Percentiles rank a stretch among this genome's conserved stretches.
Conservation (phyloP, 2,888 invertebrate species). For the Allolobophora icterica region DNA sequence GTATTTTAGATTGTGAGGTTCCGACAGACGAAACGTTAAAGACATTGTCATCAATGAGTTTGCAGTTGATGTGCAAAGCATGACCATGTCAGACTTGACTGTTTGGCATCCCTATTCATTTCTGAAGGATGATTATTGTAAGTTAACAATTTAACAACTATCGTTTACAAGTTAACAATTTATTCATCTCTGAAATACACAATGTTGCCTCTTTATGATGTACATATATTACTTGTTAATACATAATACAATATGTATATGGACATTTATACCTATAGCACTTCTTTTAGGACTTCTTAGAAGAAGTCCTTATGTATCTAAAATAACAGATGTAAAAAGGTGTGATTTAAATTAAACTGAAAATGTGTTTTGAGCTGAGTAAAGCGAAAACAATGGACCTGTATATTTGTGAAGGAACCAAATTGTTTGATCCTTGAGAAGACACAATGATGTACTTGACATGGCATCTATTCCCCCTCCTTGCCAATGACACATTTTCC, state of each 20-base stretch:
- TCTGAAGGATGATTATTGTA: not conserved
- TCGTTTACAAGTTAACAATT: not conserved
- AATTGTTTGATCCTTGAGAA: no score
- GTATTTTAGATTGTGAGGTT: not conserved
- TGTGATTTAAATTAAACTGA: not conserved
- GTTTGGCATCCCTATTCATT: conserved; percentile 14
- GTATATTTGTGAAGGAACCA: not conserved
- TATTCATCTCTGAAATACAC: not conserved
- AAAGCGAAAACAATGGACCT: not conserved
- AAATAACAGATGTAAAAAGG: not conserved
- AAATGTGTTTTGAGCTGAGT: not conserved
- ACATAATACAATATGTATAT: not conserved
- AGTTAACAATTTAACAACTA: not conserved
- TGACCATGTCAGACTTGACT: not conserved
- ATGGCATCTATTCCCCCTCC: not conserved
- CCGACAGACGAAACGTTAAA: not conserved
- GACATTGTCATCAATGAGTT: not conserved
- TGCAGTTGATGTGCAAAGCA: not conserved
- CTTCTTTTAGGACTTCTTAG: not conserved
- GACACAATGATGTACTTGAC: not conserved
- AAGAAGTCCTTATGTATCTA: not conserved
- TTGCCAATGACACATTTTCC: no score
- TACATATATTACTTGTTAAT: not conserved
- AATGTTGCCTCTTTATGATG: not conserved
- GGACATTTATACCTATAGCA: not conserved